phyloP scores from a whole-genome alignment of 2,888 invertebrate genomes.

The Athalia cordata region DNA sequence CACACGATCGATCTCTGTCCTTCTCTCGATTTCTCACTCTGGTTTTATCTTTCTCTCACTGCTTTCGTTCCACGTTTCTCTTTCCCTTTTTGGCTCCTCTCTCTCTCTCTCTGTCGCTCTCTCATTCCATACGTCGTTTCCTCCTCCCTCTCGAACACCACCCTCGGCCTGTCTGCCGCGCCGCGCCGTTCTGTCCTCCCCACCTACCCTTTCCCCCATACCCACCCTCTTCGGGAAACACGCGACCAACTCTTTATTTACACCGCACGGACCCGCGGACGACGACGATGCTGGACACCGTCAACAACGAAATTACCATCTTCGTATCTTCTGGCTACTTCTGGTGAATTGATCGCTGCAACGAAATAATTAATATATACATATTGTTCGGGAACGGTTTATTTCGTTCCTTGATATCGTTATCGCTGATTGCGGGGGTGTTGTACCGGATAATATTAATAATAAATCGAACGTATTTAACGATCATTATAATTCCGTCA shows the following conservation, averaged over 20 bases:
- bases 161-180: conserved; percentile 47
- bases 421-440: conserved; percentile 49
- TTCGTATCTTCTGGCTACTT: conserved; percentile 44
- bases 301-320: conserved; percentile 54
- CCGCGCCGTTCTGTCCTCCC: conserved; percentile 46
- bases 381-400: too few species aligned
- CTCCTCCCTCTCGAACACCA: conserved; percentile 47
- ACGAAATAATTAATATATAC: conserved; percentile 41
- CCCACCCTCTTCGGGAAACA: conserved; percentile 52
- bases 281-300: conserved; percentile 51
- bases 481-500: conserved; percentile 61
- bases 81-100: conserved; percentile 33
- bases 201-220: conserved; percentile 69
- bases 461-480: conserved; percentile 33
- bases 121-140: conserved; percentile 37
- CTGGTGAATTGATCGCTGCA: conserved; percentile 49
- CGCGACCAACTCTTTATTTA: conserved; percentile 66
- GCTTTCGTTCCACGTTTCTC: conserved; percentile 14
- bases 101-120: conserved; percentile 40
- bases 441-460: conserved; percentile 32
- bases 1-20: background rate
- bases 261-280: conserved; percentile 55
- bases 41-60: conserved; percentile 24
- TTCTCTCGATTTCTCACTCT: conserved; percentile 21
- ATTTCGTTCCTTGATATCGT: too few species aligned